Evolutionary conservation across 2,888 invertebrate species (phyloP), one percentile per base, ranked within the genome.

Genomic region (Cosmia trapezina): DNA sequence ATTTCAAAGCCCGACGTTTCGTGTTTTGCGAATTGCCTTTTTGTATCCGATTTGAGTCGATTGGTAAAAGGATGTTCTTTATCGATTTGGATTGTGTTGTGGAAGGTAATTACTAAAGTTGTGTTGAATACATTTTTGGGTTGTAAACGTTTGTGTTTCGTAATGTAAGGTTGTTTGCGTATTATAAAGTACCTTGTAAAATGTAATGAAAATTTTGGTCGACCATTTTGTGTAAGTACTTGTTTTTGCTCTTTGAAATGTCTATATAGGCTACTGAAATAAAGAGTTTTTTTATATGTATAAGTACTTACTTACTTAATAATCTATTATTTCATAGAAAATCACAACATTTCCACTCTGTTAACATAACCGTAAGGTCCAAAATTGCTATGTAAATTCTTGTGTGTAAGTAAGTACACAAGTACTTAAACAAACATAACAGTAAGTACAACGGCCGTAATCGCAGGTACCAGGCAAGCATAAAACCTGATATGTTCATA

Each of bases 401-500:
- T 8, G 7, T 60, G 37, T 12, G 69, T 68, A 72, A 57, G 65
- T 67, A 64, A 63, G 54, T 59, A 70, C 47, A 64, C 53, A 62
- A 68, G 56, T 59, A 68, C 69, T 60, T 75, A n/a, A 53, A 70
- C 68, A 84, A 80, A 84, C 69, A 82, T 64, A 80, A 72, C 70
- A 78, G 73, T 71, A 73, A 78, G 73, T 71, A 73, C 68, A 71
- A 68, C 77, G 33, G 22, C 73, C 76, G 76, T 87, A 87, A 89
- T 89, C 86, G 83, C 87, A 85, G 85, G 89, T 89, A 87, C 90
- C 88, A 89, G 87, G 88, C 79, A 72, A 78, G 37, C 89, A 89
- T 92, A 90, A 91, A 92, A 91, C 87, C 84, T 86, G 90, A 92
- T 86, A 86, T 78, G 76, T 84, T 68, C 82, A 83, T 88, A 86